These are phyloP conservation scores for Anoplopoma fimbria DNA, from an alignment of 2,113 vertebrate species.

Conservation along the genomic window DNA sequence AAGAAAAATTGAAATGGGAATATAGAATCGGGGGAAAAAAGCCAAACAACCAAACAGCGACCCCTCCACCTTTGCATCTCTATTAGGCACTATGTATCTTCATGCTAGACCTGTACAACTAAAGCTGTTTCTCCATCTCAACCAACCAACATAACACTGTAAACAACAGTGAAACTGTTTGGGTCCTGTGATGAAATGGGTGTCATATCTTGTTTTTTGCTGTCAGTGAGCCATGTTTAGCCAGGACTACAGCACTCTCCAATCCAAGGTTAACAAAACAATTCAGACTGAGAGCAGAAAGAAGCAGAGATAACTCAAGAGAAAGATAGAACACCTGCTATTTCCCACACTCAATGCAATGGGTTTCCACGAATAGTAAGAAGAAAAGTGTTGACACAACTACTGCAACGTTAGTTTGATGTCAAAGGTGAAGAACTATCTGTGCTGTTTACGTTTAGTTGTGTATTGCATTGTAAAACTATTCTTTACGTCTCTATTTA, in stretches of 20 bases:
- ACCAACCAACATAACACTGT: no score
- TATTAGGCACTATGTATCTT: no score
- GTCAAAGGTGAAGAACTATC: not conserved
- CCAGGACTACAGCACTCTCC: not conserved
- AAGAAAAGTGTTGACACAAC: not conserved
- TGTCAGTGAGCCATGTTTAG: not conserved
- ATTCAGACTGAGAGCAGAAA: not conserved
- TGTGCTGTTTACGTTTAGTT: not conserved
- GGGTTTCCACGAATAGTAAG: not conserved
- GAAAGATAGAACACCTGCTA: not conserved
- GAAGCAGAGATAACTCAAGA: not conserved
- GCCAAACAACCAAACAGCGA: no score
- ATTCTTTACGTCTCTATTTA: not conserved
- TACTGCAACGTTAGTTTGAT: not conserved
- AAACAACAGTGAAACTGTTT: no score
- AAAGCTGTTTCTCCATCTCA: no score
- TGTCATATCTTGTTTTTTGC: not conserved
- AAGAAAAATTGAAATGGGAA: not conserved
- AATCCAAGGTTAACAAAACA: not conserved
- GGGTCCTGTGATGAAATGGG: no score
- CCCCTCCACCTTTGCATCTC: no score
- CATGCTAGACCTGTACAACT: no score
- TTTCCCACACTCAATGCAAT: not conserved
- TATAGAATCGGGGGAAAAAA: no score
- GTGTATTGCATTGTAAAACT: not conserved